Percentiles rank a stretch among this genome's conserved stretches.
phyloP scores from a whole-genome alignment of 2,888 invertebrate species.

The Sinopyrophorus schimmeli region DNA sequence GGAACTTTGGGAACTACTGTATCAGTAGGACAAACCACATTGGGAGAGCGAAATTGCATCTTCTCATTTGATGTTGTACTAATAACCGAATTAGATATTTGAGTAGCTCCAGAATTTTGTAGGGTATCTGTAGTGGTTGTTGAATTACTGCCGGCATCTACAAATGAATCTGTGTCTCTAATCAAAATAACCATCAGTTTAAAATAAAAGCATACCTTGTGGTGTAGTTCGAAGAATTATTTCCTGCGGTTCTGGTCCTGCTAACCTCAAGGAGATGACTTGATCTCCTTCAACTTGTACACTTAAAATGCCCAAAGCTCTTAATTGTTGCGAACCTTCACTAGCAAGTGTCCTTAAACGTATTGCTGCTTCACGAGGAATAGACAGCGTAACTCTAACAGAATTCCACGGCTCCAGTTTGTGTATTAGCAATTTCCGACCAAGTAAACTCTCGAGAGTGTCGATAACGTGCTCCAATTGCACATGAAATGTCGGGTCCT shows the following conservation, averaged over 20 bases:
- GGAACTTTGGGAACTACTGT: constrained; percentile 55
- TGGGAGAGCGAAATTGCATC: constrained; percentile 68
- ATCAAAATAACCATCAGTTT: constrained; percentile 1
- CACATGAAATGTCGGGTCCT: constrained; percentile 83
- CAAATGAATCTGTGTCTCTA: no score
- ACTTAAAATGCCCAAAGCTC: constrained; percentile 90
- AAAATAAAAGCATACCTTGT: constrained; percentile 44
- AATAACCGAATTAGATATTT: constrained; percentile 36
- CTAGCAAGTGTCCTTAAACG: constrained; percentile 89
- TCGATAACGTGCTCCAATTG: constrained; percentile 78
- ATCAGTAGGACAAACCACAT: constrained; percentile 85
- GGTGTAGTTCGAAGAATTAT: constrained; percentile 65
- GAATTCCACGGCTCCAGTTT: constrained; percentile 98
- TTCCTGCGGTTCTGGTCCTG: constrained; percentile 72
- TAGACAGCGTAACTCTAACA: constrained; percentile 95
- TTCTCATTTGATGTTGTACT: constrained; percentile 43
- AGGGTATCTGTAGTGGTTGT: constrained; percentile 34
- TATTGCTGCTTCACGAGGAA: constrained; percentile 93
- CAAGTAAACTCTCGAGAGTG: constrained; percentile 75
- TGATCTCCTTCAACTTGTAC: constrained; percentile 93
- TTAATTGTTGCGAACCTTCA: constrained; percentile 85
- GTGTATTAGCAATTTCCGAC: constrained; percentile 63
- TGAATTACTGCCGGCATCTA: constrained; percentile 34
- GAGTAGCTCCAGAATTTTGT: constrained; percentile 38
- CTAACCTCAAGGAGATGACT: constrained; percentile 71